Conservation (phyloP, 2,797 vertebrate genomes). For the Pipistrellus pipistrellus region DNA sequence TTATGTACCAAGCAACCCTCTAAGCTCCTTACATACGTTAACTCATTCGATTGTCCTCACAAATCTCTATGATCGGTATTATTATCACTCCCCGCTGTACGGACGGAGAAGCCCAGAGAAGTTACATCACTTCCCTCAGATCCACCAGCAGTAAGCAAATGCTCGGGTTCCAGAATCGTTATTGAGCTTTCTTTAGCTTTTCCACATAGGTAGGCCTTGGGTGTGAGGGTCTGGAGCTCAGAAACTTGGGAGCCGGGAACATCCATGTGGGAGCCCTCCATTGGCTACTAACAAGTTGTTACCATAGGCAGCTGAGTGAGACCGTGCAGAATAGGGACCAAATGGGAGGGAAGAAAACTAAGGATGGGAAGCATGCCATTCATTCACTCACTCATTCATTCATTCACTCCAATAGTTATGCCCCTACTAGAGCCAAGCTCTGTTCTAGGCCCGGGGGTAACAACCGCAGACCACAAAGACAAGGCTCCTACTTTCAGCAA, state of each 20-base stretch:
- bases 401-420: not conserved
- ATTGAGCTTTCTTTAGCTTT: not conserved
- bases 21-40: not conserved
- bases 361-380: not conserved
- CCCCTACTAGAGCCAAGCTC: not conserved
- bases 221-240: not conserved
- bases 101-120: not conserved
- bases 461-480: not conserved
- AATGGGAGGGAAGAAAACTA: not conserved
- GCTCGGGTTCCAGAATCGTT: not conserved
- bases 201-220: accelerated
- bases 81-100: not conserved
- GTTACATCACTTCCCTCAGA: not conserved
- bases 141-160: not conserved
- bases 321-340: not conserved
- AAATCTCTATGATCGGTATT: not conserved
- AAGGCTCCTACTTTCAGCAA: not conserved
- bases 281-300: not conserved
- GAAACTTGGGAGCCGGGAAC: not conserved
- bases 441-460: not conserved
- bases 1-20: not conserved
- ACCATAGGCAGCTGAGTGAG: not conserved
- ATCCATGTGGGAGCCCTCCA: not conserved
- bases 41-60: not conserved
- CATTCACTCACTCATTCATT: accelerated